A percentile compares a stretch with the other conserved stretches of the same genome.
Conservation (phyloP, 2,113 vertebrate genomes). For the Clarias macrocephalus region DNA sequence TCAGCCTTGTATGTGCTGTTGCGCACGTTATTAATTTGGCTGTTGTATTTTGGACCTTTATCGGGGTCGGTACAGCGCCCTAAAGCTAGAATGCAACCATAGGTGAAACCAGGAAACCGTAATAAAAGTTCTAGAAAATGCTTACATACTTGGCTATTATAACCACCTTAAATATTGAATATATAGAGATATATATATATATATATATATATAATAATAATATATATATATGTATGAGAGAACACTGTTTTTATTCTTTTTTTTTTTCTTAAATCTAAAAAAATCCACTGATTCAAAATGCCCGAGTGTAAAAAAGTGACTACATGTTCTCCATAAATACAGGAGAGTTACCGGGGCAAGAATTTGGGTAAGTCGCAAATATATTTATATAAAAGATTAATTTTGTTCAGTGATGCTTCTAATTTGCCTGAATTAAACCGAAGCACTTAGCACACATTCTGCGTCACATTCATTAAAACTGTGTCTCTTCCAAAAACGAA, state of each 20-base stretch:
- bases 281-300: slow-evolving; percentile 83
- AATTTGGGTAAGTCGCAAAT: slow-evolving; percentile 73
- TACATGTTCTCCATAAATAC: slow-evolving; percentile 71
- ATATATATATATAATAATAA: slow-evolving; percentile 81
- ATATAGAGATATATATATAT: slow-evolving; percentile 78
- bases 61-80: slow-evolving; percentile 68
- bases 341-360: slow-evolving; percentile 72
- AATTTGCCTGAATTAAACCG: slow-evolving; percentile 83
- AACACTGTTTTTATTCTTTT: slow-evolving; percentile 79
- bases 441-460: slow-evolving; percentile 78
- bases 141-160: slow-evolving; percentile 83
- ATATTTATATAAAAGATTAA: slow-evolving; percentile 56
- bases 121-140: slow-evolving; percentile 83
- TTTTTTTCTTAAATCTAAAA: slow-evolving; percentile 75
- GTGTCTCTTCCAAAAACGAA: slow-evolving; percentile 64
- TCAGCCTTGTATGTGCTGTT: slow-evolving; percentile 64
- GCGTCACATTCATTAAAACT: slow-evolving; percentile 78
- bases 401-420: slow-evolving; percentile 71
- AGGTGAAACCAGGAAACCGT: slow-evolving; percentile 79
- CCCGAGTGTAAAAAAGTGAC: slow-evolving; percentile 82
- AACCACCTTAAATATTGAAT: slow-evolving; percentile 84
- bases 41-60: slow-evolving; percentile 65
- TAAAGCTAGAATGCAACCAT: slow-evolving; percentile 71
- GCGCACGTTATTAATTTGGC: slow-evolving; percentile 60
- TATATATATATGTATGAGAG: slow-evolving; percentile 69